These are phyloP conservation scores for Megalops atlanticus DNA, from an alignment of 2,113 vertebrate species.

Conservation along the genomic window DNA sequence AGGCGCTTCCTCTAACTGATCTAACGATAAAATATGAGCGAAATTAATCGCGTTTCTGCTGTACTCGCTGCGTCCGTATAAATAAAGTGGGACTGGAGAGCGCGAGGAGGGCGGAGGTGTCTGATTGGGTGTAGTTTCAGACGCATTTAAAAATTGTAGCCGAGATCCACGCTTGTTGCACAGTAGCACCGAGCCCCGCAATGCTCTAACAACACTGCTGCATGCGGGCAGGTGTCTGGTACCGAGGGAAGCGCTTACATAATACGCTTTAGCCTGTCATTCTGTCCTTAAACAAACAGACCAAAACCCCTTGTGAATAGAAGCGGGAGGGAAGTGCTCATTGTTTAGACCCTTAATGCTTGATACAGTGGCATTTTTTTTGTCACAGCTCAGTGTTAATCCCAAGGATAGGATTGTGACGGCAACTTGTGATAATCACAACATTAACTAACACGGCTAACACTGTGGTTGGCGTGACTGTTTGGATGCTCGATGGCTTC, in stretches of 20 bases:
- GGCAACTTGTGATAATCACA: not conserved
- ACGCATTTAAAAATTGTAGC: slow-evolving; percentile 16
- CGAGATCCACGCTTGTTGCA: slow-evolving; percentile 19
- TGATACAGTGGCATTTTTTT: not conserved
- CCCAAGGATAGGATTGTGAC: slow-evolving; percentile 2
- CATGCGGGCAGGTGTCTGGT: slow-evolving; percentile 58
- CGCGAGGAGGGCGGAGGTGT: not conserved
- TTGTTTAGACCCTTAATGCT: not conserved
- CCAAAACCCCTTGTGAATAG: slow-evolving; percentile 47
- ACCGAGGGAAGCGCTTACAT: slow-evolving; percentile 61
- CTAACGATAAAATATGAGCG: slow-evolving; percentile 11
- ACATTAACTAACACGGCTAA: not conserved
- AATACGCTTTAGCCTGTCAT: slow-evolving; percentile 64
- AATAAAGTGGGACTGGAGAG: not conserved
- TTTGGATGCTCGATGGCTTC: not conserved
- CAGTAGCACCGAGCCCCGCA: not conserved
- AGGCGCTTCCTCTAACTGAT: not conserved
- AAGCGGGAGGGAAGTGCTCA: slow-evolving; percentile 48
- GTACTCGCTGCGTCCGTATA: not conserved
- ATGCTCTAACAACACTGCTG: slow-evolving; percentile 26
- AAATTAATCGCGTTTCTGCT: not conserved
- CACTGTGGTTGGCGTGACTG: not conserved
- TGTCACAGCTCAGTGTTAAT: not conserved
- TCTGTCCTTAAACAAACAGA: slow-evolving; percentile 62
- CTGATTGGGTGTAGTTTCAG: slow-evolving; percentile 29